Evolutionary conservation across 1,140 invertebrate genomes (phyloP).

Genomic region (Drosophila elegans): DNA sequence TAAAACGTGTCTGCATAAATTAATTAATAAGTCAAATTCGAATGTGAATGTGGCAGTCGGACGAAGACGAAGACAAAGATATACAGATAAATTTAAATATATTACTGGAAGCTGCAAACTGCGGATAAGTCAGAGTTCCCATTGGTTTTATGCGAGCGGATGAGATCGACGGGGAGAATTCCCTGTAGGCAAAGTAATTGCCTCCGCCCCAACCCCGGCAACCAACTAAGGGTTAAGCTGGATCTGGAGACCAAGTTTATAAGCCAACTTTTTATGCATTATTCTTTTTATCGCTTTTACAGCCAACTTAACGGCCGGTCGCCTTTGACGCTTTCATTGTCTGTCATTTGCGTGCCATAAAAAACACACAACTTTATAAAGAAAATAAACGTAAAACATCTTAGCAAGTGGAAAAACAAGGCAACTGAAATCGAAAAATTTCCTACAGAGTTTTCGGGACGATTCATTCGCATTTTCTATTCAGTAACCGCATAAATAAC

Average conservation of each 20-base stretch:
- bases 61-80: conserved; percentile 22
- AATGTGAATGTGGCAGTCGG: conserved; percentile 45
- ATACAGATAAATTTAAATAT: conserved; percentile 52
- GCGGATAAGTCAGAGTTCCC: conserved; percentile 37
- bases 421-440: conserved; percentile 12
- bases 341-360: conserved; percentile 70
- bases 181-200: conserved; percentile 18
- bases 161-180: neutral
- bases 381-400: conserved; percentile 57
- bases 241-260: conserved; percentile 16
- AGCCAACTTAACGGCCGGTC: conserved; percentile 46
- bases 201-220: conserved; percentile 11
- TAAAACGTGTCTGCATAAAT: conserved; percentile 85
- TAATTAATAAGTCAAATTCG: conserved; percentile 84
- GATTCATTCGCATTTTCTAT: conserved; percentile 29
- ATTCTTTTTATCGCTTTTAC: conserved; percentile 59
- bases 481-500: conserved; percentile 19
- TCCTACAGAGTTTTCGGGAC: neutral
- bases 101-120: conserved; percentile 42
- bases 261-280: conserved; percentile 59
- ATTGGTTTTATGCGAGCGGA: conserved; percentile 14
- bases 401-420: conserved; percentile 1
- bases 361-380: conserved; percentile 57
- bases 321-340: conserved; percentile 58
- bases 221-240: conserved; percentile 42